Conservation (phyloP, 2,797 vertebrate genomes). For the Cyprinella venusta region DNA sequence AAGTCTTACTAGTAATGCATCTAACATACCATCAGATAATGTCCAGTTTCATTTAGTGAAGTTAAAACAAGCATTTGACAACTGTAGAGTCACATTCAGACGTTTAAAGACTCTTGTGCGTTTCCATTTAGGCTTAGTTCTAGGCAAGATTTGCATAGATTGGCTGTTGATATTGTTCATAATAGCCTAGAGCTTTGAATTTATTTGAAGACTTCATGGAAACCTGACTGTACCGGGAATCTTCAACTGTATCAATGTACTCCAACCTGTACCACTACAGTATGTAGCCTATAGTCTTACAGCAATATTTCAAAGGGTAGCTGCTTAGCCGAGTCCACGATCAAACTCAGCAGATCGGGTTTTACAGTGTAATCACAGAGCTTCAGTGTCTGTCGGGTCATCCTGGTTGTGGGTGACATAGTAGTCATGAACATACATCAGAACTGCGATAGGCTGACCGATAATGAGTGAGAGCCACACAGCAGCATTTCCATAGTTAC, state of each 20-base stretch:
- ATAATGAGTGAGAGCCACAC: constrained; percentile 93
- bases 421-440: constrained; percentile 96
- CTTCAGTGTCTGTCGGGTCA: constrained; percentile 35
- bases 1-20: not conserved
- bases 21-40: not conserved
- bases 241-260: not conserved
- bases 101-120: not conserved
- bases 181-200: not conserved
- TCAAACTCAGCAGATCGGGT: not conserved
- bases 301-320: not conserved
- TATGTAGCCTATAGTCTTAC: not conserved
- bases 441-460: constrained; percentile 87
- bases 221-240: not conserved
- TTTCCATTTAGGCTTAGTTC: not conserved
- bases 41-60: not conserved
- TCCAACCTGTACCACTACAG: not conserved
- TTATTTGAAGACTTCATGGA: not conserved
- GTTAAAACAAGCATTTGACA: constrained; percentile 9
- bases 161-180: not conserved
- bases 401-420: constrained; percentile 84
- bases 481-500: constrained; percentile 89
- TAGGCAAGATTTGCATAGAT: not conserved
- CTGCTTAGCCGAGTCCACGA: not conserved
- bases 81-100: constrained; percentile 18
- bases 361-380: constrained; percentile 13